These are phyloP conservation scores for Myotis vivesi DNA, from an alignment of 2,797 vertebrate species.

Conservation along the genomic window DNA sequence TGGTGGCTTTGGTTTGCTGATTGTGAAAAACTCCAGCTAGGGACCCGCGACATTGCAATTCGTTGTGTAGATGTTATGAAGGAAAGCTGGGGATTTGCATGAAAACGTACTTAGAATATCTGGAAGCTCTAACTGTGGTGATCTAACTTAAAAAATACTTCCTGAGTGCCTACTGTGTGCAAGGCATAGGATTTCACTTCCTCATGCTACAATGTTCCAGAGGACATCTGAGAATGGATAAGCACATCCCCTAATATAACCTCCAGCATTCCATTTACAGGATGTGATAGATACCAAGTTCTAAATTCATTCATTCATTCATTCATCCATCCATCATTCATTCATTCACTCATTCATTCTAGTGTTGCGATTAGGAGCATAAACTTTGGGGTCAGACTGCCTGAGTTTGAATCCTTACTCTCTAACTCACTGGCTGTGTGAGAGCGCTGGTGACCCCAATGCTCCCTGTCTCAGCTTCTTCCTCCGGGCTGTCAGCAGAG, in stretches of 20 bases:
- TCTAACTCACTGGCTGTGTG: not conserved
- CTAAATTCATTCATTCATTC: not conserved
- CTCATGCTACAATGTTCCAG: not conserved
- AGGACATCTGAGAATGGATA: not conserved
- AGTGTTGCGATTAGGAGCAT: not conserved
- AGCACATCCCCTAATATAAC: not conserved
- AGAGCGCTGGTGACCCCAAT: not conserved
- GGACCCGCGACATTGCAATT: not conserved
- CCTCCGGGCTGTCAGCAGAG: no score
- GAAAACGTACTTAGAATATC: not conserved
- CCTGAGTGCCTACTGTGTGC: not conserved
- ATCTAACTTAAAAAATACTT: not conserved
- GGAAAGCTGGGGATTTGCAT: not conserved
- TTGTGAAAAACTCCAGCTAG: not conserved
- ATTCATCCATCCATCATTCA: not conserved
- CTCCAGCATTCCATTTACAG: not conserved
- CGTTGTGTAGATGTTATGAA: not conserved
- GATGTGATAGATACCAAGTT: not conserved
- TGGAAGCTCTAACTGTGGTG: not conserved
- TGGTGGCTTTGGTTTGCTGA: not conserved
- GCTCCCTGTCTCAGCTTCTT: not conserved
- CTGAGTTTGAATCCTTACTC: not conserved
- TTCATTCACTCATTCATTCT: not conserved
- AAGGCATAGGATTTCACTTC: not conserved
- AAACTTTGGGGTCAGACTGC: not conserved